Conservation (phyloP, 2,113 vertebrate species). For the Calypte anna region DNA sequence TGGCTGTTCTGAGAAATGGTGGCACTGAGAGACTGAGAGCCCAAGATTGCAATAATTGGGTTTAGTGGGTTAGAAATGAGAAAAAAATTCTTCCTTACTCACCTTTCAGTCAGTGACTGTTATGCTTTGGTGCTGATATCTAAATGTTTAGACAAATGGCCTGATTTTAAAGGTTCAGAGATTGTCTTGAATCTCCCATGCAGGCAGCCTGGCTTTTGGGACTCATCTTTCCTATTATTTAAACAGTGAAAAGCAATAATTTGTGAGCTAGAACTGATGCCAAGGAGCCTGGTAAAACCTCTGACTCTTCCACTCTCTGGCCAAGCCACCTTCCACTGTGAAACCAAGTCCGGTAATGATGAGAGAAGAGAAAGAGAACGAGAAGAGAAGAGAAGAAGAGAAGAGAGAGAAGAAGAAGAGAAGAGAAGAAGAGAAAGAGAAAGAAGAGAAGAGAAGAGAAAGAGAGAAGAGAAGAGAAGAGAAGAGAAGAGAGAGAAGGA, state of each 20-base stretch:
- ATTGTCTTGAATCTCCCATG: neutral
- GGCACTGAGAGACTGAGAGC: neutral
- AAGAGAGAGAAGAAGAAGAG: neutral
- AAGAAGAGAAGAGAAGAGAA: neutral
- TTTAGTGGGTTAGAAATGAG: neutral
- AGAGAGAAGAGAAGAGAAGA: neutral
- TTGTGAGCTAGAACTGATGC: neutral
- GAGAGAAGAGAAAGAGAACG: neutral
- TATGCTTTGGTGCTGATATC: neutral
- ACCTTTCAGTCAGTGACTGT: neutral
- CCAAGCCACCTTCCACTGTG: neutral
- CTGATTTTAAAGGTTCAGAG: neutral
- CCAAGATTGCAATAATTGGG: neutral
- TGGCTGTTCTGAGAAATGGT: neutral
- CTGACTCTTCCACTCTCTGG: neutral
- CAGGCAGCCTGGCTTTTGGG: neutral
- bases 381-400: neutral
- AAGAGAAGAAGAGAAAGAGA: neutral
- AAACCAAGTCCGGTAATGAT: neutral
- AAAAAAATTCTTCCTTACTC: neutral
- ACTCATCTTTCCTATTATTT: neutral
- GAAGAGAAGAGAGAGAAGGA: too few species aligned
- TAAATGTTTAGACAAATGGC: neutral
- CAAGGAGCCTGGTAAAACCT: neutral
- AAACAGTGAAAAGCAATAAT: neutral